Base-by-base conservation (phyloP, 2,797 vertebrate genomes). In the Anolis apletophallus region DNA sequence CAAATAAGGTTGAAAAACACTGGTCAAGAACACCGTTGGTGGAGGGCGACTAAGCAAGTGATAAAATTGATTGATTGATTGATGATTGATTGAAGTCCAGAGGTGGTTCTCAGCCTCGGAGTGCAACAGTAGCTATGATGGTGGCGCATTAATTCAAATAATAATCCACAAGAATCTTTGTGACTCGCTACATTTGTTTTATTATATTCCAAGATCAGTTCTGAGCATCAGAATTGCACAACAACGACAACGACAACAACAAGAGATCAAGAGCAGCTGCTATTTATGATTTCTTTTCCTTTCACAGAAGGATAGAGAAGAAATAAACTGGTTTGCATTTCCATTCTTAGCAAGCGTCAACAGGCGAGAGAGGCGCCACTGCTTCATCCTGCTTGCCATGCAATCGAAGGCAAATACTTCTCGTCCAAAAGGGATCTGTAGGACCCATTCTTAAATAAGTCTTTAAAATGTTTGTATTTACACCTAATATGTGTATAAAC, bases 361-460 rank as follows among this genome's bases (percentile, higher is more conserved):
- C 0, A 72, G 50, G 89, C 85, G 94, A 86, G 67, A 57, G 59
- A 87, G 90, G 46, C 91, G 86, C 7, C 0, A 40, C 32, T 0
- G 34, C 68, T 40, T 90, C 86, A 92, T 89, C 61, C 81, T 89
- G 82, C 5, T 19, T 79, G 57, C 0, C 93, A 59, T 85, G 90
- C 85, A 87, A 85, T 77, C 7, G 79, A 89, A 64, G 92, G 32
- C 5, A 84, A 55, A 29, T 52, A 40, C 7, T 78, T 4, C n/a
- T n/a, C n/a, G 76, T 52, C 50, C 75, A 85, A 2, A 72, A 90
- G 84, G 79, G 23, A 2, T 9, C 29, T 92, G 50, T 84, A 93
- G 89, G 32, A 87, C 75, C 88, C 84, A 90, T 91, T 92, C 86
- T 95, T 95, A 94, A 94, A 94, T 78, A 95, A 91, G 57, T 34